A percentile compares a stretch with the other conserved stretches of the same genome.
phyloP scores from a whole-genome alignment of 1,140 invertebrate species.

The Drosophila sp. region DNA sequence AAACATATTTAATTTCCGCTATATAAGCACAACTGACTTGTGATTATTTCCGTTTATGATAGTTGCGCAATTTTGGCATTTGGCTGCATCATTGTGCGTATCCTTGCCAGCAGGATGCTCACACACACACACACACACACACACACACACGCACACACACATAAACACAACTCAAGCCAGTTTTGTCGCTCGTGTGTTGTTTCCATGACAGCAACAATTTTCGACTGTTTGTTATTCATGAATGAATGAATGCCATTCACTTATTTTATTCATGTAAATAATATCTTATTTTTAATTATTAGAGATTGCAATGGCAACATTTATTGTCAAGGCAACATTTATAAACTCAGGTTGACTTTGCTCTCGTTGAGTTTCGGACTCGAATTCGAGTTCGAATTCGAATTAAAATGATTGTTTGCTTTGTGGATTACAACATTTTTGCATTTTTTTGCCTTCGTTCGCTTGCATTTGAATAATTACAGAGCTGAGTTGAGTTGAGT shows the following conservation, averaged over 20 bases:
- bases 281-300: slow-evolving; percentile 21
- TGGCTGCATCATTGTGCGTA: slow-evolving; percentile 37
- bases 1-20: slow-evolving; percentile 44
- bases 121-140: slow-evolving; percentile 11
- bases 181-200: slow-evolving; percentile 25
- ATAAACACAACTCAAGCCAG: slow-evolving; percentile 24
- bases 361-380: not conserved
- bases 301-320: not conserved
- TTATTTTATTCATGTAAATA: slow-evolving; percentile 1
- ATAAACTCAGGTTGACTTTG: not conserved
- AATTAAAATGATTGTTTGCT: slow-evolving; percentile 25
- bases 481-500: slow-evolving; percentile 21
- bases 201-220: slow-evolving; percentile 22
- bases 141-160: slow-evolving; percentile 1
- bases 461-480: slow-evolving; percentile 62
- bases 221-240: slow-evolving; percentile 1
- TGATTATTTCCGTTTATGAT: slow-evolving; percentile 53
- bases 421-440: slow-evolving; percentile 27
- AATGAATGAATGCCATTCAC: too few species aligned
- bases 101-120: slow-evolving; percentile 26
- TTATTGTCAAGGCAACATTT: not conserved
- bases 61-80: slow-evolving; percentile 25
- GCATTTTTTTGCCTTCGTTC: slow-evolving; percentile 34
- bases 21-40: slow-evolving; percentile 55
- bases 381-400: not conserved